These are phyloP conservation scores for Araneus ventricosus DNA, from an alignment of 1,140 invertebrate genomes.

Conservation along the genomic window DNA sequence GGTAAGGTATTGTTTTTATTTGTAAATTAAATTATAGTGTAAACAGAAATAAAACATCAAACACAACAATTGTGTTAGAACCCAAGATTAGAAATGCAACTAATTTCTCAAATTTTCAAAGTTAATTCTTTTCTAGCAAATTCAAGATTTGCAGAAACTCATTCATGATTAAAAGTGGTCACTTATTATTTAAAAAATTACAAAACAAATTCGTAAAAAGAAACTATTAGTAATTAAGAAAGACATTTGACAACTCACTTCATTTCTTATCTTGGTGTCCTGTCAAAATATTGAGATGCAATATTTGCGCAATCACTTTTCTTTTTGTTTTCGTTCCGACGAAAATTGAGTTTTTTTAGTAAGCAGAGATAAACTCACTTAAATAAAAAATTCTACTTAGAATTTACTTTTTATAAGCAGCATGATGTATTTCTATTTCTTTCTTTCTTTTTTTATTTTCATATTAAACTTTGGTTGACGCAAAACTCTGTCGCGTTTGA, in stretches of 20 bases:
- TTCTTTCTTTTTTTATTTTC: too few relatives aligned
- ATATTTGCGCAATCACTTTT: not conserved
- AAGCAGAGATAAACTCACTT: too few relatives aligned
- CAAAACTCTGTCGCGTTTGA: too few relatives aligned
- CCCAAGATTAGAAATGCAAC: not conserved
- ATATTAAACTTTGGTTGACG: too few relatives aligned
- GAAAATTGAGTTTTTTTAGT: too few relatives aligned
- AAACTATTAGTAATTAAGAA: slow-evolving; percentile 59
- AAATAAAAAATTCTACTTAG: too few relatives aligned
- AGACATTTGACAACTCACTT: slow-evolving; percentile 53
- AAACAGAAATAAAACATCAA: not conserved
- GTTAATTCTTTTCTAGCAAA: not conserved
- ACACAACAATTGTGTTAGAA: not conserved
- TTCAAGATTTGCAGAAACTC: not conserved
- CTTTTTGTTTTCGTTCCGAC: not conserved
- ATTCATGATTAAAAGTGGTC: not conserved
- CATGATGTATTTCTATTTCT: too few relatives aligned
- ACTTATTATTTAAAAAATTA: slow-evolving; percentile 4
- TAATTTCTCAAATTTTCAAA: not conserved
- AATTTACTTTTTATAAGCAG: too few relatives aligned
- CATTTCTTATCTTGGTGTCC: slow-evolving; percentile 46
- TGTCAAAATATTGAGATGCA: not conserved
- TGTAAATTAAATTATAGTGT: slow-evolving; percentile 6
- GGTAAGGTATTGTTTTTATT: not conserved
- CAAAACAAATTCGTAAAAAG: slow-evolving; percentile 41